Evolutionary conservation across 1,140 invertebrate genomes (phyloP).

Genomic region (Nilaparvata lugens): DNA sequence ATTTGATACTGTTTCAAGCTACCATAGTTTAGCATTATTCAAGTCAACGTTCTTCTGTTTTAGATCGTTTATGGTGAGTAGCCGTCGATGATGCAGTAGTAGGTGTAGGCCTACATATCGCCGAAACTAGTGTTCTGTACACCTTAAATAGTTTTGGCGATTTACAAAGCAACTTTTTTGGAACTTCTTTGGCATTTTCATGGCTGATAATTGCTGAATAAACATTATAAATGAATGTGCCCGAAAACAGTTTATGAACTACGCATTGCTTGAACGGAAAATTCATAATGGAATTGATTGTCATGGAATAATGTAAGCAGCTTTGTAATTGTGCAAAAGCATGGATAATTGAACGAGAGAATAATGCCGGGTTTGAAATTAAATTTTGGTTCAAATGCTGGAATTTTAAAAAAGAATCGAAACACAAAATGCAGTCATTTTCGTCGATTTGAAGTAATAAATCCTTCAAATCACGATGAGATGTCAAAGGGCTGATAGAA

Average conservation of each 20-base stretch:
- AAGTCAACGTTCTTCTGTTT: slow-evolving; percentile 31
- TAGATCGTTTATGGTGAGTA: background rate
- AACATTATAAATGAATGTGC: slow-evolving; percentile 64
- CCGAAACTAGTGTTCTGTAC: background rate
- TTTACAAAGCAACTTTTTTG: background rate
- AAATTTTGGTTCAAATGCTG: slow-evolving; percentile 52
- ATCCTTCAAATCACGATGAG: background rate
- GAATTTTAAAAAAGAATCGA: slow-evolving; percentile 48
- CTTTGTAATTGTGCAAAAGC: slow-evolving; percentile 61
- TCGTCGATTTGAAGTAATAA: background rate
- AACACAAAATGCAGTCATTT: slow-evolving; percentile 49
- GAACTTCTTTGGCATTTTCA: slow-evolving; percentile 1
- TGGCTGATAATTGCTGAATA: slow-evolving; percentile 28
- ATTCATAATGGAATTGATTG: slow-evolving; percentile 53
- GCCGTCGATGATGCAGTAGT: background rate
- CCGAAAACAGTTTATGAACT: slow-evolving; percentile 52
- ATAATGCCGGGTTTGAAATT: slow-evolving; percentile 40
- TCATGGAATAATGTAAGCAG: slow-evolving; percentile 47
- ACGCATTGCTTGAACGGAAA: slow-evolving; percentile 42
- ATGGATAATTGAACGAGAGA: slow-evolving; percentile 52
- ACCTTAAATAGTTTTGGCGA: background rate
- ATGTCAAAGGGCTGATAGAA: background rate
- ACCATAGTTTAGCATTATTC: background rate
- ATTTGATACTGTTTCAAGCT: too few species aligned
- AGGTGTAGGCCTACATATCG: background rate